A percentile compares a stretch with the other conserved stretches of the same genome.
phyloP scores from a whole-genome alignment of 2,113 vertebrate species.

The Rhabdomys dilectus region DNA sequence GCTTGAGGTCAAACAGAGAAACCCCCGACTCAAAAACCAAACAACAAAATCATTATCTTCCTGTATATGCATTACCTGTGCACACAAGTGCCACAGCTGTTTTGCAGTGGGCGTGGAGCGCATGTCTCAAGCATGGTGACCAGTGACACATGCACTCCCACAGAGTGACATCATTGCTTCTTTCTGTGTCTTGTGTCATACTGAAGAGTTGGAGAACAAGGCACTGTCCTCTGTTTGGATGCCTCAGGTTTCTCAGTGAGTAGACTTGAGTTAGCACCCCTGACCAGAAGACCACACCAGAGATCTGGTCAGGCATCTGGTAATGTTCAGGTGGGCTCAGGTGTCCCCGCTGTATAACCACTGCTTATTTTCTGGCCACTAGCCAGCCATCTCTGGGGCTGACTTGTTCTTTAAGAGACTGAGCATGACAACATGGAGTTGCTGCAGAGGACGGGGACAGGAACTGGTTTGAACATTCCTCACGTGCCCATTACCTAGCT shows the following conservation, averaged over 20 bases:
- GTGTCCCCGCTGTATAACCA: neutral
- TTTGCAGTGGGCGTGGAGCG: no score
- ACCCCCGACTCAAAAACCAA: neutral
- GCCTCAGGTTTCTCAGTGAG: neutral
- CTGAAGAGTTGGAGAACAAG: neutral
- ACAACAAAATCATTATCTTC: neutral
- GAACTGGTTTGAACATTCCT: neutral
- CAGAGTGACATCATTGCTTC: neutral
- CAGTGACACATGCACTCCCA: neutral
- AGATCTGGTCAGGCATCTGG: neutral
- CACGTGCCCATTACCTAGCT: neutral
- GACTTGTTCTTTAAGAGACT: neutral
- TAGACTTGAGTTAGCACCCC: neutral
- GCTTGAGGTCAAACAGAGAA: neutral
- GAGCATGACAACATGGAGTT: neutral
- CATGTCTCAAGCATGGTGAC: neutral
- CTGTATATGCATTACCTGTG: no score
- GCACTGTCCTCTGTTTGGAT: neutral
- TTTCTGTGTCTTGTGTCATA: neutral
- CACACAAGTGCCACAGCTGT: neutral
- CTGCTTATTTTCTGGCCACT: neutral
- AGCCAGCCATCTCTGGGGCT: neutral
- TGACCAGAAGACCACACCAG: neutral
- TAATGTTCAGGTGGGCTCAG: neutral
- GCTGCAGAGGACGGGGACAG: neutral